Base-by-base conservation (phyloP, 2,797 vertebrate genomes). In the Hypotaenidia okinawae region DNA sequence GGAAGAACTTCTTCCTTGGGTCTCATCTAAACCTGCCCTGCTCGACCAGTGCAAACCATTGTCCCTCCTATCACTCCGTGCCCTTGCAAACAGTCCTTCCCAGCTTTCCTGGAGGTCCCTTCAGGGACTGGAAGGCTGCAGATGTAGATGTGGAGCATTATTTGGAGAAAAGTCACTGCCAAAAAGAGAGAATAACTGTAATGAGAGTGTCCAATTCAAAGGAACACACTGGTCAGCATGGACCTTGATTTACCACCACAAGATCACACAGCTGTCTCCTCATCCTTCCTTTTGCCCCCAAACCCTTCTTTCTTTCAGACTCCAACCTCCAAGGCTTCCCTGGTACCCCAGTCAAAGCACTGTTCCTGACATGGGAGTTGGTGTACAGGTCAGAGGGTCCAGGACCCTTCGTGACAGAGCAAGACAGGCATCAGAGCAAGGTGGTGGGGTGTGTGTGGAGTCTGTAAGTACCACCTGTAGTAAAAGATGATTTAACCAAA, bases 361-460 rank as follows among this genome's bases (percentile, higher is more conserved):
- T 30, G 39, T 32, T 91, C n/a, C 62, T 51, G 41, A 3, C 10
- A 4, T 3, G 13, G 28, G 64, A 73, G 5, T 4, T 63, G 25
- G 54, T n/a, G 43, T 49, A 30, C n/a, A 32, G 23, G 30, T 10
- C 39, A 43, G 49, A 69, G 47, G 14, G 7, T 54, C 16, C 82
- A 62, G 13, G 25, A 41, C 11, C 13, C 4, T 0, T 62, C 22
- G 4, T 4, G 7, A 11, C 37, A 30, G 35, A 12, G 14, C 49
- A 76, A 52, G 24, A n/a, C n/a, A n/a, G n/a, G n/a, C n/a, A n/a
- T n/a, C n/a, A n/a, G n/a, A n/a, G n/a, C n/a, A n/a, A n/a, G 13
- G 11, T 1, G 10, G 19, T 8, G n/a, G 9, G 2, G 32, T 3
- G 2, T 28, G 47, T 49, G 15, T 5, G 5, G 27, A 2, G 33